phyloP scores from a whole-genome alignment of 2,797 vertebrate genomes.

The Arnoldichthys spilopterus region DNA sequence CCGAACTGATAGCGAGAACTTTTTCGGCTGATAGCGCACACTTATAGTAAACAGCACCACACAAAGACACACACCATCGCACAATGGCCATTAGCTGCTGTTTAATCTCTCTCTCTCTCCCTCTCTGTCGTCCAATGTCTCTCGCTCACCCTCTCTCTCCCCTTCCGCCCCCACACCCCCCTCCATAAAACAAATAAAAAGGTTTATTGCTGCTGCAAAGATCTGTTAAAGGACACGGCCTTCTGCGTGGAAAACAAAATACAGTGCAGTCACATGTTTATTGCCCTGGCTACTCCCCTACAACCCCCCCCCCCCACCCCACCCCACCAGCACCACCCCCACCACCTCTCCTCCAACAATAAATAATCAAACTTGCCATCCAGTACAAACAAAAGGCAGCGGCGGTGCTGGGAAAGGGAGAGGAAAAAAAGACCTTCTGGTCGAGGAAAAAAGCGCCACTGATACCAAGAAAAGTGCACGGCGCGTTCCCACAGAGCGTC shows the following conservation, averaged over 20 bases:
- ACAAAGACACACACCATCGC: background rate
- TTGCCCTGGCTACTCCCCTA: slow-evolving; percentile 92
- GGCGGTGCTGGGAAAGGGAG: slow-evolving; percentile 76
- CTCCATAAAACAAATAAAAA: slow-evolving; percentile 81
- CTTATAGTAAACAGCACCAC: slow-evolving; percentile 59
- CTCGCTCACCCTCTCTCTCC: slow-evolving; percentile 76
- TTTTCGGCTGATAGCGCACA: slow-evolving; percentile 65
- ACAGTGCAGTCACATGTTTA: slow-evolving; percentile 93
- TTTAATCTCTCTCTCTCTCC: too few relatives aligned
- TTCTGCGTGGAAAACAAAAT: slow-evolving; percentile 95
- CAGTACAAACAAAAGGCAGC: slow-evolving; percentile 93
- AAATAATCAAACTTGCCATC: slow-evolving; percentile 98
- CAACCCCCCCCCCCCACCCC: slow-evolving; percentile 61
- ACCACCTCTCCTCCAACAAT: slow-evolving; percentile 83
- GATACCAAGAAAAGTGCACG: slow-evolving; percentile 93
- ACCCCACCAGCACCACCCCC: slow-evolving; percentile 41
- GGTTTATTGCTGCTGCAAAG: slow-evolving; percentile 84
- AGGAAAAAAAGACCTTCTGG: slow-evolving; percentile 69
- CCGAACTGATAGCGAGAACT: slow-evolving; percentile 50
- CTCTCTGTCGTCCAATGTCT: slow-evolving; percentile 7
- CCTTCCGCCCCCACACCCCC: slow-evolving; percentile 33
- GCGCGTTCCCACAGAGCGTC: slow-evolving; percentile 88
- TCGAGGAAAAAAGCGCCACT: slow-evolving; percentile 76
- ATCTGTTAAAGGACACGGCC: slow-evolving; percentile 91
- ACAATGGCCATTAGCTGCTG: slow-evolving; percentile 61